A percentile compares a stretch with the other conserved stretches of the same genome.
phyloP scores from a whole-genome alignment of 2,888 invertebrate species.

The Andrena haemorrhoa region DNA sequence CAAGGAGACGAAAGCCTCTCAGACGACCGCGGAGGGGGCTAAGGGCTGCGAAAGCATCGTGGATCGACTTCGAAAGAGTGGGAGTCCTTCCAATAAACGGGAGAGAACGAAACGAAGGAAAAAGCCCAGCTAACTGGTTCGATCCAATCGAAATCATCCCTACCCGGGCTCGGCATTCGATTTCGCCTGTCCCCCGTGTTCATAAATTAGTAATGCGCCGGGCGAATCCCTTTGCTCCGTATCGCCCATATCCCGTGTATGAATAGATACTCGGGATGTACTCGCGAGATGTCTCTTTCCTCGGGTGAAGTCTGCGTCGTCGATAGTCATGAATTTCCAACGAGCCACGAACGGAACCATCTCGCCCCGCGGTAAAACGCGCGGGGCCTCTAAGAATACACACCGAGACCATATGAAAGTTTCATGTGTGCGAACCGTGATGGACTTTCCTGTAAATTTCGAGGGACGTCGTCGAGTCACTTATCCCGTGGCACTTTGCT shows the following conservation, averaged over 20 bases:
- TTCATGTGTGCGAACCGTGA: conserved; percentile 51
- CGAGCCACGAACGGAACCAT: conserved; percentile 23
- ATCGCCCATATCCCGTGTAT: conserved; percentile 21
- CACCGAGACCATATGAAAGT: conserved; percentile 35
- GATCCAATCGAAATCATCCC: conserved; percentile 30
- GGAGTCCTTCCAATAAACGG: conserved; percentile 28
- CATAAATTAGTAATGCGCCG: neutral
- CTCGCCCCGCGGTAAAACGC: neutral
- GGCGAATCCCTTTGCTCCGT: neutral
- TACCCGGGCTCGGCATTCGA: neutral
- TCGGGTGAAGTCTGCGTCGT: conserved; percentile 19
- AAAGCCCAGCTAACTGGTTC: conserved; percentile 6
- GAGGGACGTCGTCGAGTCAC: conserved; percentile 48
- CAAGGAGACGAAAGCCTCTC: conserved; percentile 15
- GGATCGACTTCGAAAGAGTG: conserved; percentile 29
- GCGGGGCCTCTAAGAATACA: conserved; percentile 35
- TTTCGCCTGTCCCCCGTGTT: neutral
- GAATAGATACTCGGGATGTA: conserved; percentile 25
- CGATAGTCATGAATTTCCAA: conserved; percentile 61
- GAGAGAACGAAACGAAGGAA: conserved; percentile 7
- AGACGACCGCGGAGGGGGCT: neutral
- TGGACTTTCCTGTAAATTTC: conserved; percentile 60
- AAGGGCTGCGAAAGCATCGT: conserved; percentile 20
- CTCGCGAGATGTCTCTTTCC: conserved; percentile 11
- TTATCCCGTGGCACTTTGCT: conserved; percentile 21